phyloP scores from a whole-genome alignment of 2,797 vertebrate species.

The Acipenser ruthenus region DNA sequence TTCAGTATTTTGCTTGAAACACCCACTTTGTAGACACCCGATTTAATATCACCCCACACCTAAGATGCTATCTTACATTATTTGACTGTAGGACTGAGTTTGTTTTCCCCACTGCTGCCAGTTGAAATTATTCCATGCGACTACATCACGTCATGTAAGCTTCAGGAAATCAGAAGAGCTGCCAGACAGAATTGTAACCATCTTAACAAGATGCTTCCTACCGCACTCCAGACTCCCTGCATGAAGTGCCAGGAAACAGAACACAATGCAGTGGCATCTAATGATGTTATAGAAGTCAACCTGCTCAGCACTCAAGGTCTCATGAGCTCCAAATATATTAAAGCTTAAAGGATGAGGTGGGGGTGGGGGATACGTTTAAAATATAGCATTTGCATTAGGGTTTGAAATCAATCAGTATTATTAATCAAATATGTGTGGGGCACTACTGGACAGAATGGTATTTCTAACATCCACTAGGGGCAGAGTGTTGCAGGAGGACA shows the following conservation, averaged over 20 bases:
- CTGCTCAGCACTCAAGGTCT: conserved; percentile 31
- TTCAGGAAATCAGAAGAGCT: conserved; percentile 23
- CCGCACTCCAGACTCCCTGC: conserved; percentile 2
- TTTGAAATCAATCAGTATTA: not conserved
- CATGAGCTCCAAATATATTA: conserved; percentile 48
- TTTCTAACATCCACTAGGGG: not conserved
- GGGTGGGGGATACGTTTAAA: not conserved
- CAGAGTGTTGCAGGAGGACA: not conserved
- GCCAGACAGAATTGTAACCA: conserved; percentile 10
- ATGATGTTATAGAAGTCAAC: conserved; percentile 35
- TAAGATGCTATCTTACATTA: no score
- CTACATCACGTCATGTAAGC: conserved; percentile 18
- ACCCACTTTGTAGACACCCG: no score
- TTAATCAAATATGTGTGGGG: not conserved
- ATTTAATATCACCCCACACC: no score
- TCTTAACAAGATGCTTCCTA: conserved; percentile 10
- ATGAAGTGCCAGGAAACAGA: conserved; percentile 17
- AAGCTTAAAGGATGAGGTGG: conserved; percentile 29
- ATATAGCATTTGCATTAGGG: not conserved
- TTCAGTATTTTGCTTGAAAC: no score
- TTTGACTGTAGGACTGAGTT: no score
- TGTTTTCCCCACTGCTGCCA: conserved; percentile 14
- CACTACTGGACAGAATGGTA: not conserved
- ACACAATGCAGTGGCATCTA: conserved; percentile 33
- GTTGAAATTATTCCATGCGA: conserved; percentile 17